Evolutionary conservation across 1,140 invertebrate genomes (phyloP), one percentile per base, ranked within the genome.

Genomic region (Drosophila nannoptera): DNA sequence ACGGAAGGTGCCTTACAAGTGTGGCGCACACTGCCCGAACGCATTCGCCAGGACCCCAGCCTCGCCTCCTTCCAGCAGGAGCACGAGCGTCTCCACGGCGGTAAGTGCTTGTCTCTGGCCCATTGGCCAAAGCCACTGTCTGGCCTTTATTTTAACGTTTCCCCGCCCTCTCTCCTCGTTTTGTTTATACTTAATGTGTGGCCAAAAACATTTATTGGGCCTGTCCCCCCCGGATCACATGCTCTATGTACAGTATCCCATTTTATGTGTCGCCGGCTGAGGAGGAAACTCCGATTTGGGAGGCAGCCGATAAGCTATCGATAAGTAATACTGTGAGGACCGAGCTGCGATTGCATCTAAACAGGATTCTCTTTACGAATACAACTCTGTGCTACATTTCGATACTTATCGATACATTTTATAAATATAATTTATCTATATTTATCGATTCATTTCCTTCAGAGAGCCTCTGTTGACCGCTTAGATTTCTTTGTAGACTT

Each of bases 1-100:
- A 92, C 93, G n/a, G 91, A 93, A 29, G 92, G 93, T 45, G 91
- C 92, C 58, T 80, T 93, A 53, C 91, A 92, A 70, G 90, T 93
- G 49, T 94, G 93, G 93, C 88, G 91, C 59, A 90, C 92, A 43
- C 89, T 93, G 33, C 93, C 93, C 0, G 92, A 93, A 63, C 90
- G 91, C 40, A 92, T 94, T 84, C 92, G 92, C 53, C 90, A 92
- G 75, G 92, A 94, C 84, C 92, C 93, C 5, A 92, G 91, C 49
- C 87, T 93, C 65, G 92, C 91, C 43, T 90, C 91, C 11, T 93
- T 93, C 88, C 92, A 92, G 63, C 90, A 90, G 64, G 91, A 92
- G 56, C 93, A 93, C 68, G 92, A 94, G 70, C 91, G 91, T 69
- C 81, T 91, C 12, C 90, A 91, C 86, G 91, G 91, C 71, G 86